Conservation (phyloP, 1,140 invertebrate genomes). For the Microplitis mediator region DNA sequence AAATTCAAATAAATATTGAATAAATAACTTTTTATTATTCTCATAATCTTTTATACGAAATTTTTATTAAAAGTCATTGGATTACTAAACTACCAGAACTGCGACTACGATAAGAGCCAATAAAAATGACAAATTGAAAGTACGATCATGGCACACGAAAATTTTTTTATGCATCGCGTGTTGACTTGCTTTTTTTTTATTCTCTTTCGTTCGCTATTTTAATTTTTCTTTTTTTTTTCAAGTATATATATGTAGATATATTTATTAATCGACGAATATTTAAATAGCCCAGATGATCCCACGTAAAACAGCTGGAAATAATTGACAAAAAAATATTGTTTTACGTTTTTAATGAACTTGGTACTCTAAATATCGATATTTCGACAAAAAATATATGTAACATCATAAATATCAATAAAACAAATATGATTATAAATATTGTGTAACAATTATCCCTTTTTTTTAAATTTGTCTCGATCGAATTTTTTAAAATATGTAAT, state of each 20-base stretch:
- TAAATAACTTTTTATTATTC: not conserved
- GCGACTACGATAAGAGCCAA: conserved; percentile 33
- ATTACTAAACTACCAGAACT: conserved; percentile 12
- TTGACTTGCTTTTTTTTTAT: conserved; percentile 16
- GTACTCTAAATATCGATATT: too few species aligned
- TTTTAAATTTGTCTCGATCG: too few species aligned
- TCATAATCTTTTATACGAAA: too few species aligned
- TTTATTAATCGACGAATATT: conserved; percentile 20
- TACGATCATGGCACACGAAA: conserved; percentile 37
- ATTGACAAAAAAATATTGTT: not conserved
- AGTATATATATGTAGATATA: conserved; percentile 11
- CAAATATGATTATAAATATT: too few species aligned
- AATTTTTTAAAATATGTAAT: too few species aligned
- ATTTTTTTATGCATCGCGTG: conserved; percentile 24
- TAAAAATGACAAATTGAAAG: conserved; percentile 48
- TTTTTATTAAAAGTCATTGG: not conserved
- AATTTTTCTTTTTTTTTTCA: not conserved
- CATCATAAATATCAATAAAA: too few species aligned
- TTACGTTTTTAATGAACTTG: too few species aligned
- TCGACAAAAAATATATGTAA: too few species aligned
- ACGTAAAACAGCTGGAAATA: not conserved
- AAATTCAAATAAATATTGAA: not conserved
- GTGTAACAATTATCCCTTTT: too few species aligned
- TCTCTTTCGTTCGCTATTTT: not conserved
- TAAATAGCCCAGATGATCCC: conserved; percentile 7